A percentile compares a stretch with the other conserved stretches of the same genome.
Evolutionary conservation across 1,140 invertebrate genomes (phyloP).

Genomic region (Trichonephila clavata): DNA sequence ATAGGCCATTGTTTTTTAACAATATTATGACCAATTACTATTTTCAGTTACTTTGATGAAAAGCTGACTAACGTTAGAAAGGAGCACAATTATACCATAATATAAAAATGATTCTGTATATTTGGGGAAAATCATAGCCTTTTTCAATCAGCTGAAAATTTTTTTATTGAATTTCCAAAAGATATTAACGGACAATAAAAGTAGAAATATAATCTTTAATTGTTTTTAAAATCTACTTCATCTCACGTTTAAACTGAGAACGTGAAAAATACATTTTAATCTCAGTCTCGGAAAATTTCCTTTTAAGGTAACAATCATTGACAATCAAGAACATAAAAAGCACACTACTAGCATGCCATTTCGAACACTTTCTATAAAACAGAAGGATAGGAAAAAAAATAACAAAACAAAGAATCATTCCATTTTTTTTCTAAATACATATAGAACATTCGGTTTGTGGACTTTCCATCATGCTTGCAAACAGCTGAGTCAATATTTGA

Average conservation of each 20-base stretch:
- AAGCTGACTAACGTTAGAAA: too few relatives aligned
- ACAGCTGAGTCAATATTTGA: conserved; percentile 59
- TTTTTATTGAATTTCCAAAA: too few relatives aligned
- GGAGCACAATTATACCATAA: too few relatives aligned
- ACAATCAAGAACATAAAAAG: not conserved
- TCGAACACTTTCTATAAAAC: not conserved
- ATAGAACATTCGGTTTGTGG: conserved; percentile 12
- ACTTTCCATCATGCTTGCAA: conserved; percentile 32
- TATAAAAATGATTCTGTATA: too few relatives aligned
- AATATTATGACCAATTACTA: too few relatives aligned
- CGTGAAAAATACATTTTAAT: not conserved
- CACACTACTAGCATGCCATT: not conserved
- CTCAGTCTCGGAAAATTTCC: not conserved
- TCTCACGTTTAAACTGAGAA: not conserved
- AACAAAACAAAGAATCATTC: not conserved
- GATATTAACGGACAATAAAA: too few relatives aligned
- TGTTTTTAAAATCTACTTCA: not conserved
- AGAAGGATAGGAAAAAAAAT: not conserved
- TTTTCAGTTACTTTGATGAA: too few relatives aligned
- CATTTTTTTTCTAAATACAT: not conserved
- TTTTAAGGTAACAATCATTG: not conserved
- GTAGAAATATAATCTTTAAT: too few relatives aligned
- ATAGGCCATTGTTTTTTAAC: too few relatives aligned
- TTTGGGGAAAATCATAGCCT: too few relatives aligned
- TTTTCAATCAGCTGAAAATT: too few relatives aligned